Percentiles rank a stretch among this genome's conserved stretches.
Evolutionary conservation across 2,113 vertebrate genomes (phyloP).

Genomic region (Chamaea fasciata): DNA sequence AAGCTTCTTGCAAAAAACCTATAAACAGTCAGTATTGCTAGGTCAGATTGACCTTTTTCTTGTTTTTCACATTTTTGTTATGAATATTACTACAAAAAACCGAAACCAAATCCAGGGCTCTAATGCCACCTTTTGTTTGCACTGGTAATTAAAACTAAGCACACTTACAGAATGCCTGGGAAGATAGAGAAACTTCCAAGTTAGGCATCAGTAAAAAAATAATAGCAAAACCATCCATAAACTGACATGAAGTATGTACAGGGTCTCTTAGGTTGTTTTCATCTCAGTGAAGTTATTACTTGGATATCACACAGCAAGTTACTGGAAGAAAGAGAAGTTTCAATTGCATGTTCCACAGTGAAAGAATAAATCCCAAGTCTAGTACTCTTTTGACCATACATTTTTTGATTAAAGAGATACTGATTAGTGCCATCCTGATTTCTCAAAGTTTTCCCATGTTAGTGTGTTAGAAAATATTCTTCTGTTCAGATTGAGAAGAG

Average conservation of each 20-base stretch:
- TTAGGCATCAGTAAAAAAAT: background rate
- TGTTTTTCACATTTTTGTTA: background rate
- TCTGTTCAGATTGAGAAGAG: background rate
- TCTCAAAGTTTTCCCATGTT: background rate
- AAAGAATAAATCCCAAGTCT: background rate
- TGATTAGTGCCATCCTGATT: background rate
- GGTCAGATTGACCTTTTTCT: background rate
- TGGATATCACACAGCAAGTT: background rate
- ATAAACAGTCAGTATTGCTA: background rate
- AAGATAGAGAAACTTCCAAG: background rate
- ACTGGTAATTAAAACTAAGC: background rate
- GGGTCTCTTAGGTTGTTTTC: background rate
- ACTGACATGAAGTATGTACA: background rate
- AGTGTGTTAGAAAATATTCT: background rate
- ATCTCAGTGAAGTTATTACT: background rate
- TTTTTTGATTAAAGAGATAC: background rate
- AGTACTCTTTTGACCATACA: background rate
- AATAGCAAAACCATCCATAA: background rate
- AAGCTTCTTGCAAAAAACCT: background rate
- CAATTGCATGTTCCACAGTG: background rate
- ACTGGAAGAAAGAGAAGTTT: background rate
- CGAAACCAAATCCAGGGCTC: background rate
- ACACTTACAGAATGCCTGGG: background rate
- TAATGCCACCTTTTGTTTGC: background rate
- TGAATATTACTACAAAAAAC: background rate